Percentiles rank a stretch among this genome's conserved stretches.
These are phyloP conservation scores for Aricia agestis DNA, from an alignment of 1,140 invertebrate species.

Conservation along the genomic window DNA sequence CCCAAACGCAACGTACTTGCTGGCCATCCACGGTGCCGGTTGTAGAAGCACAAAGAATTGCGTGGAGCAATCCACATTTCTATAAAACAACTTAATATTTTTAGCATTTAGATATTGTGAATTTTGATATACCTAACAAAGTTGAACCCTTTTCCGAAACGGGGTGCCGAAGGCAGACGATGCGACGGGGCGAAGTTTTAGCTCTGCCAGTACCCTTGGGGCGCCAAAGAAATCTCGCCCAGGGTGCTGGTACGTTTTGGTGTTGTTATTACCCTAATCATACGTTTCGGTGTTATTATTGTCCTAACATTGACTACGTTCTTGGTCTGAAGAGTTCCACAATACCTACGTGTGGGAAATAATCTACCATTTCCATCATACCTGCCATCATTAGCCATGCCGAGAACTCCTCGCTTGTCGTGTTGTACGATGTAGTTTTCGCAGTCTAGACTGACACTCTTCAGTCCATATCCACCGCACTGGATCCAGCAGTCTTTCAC, in stretches of 20 bases:
- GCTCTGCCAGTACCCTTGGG: no score
- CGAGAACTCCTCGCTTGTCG: constrained; percentile 72
- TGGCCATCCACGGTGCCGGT: constrained; percentile 84
- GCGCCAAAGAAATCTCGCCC: no score
- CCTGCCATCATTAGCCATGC: constrained; percentile 75
- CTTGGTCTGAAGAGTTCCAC: no score
- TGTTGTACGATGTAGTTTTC: constrained; percentile 77
- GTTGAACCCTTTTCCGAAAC: no score
- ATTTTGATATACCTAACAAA: no score
- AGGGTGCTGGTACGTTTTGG: no score
- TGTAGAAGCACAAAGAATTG: constrained; percentile 89
- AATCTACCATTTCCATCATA: constrained; percentile 20
- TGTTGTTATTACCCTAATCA: no score
- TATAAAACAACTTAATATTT: constrained; percentile 28
- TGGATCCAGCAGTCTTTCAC: constrained; percentile 76
- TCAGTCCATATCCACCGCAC: constrained; percentile 67
- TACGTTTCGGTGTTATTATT: no score
- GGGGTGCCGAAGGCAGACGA: no score
- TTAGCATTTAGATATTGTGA: neutral
- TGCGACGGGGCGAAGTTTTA: no score
- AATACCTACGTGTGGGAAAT: no score
- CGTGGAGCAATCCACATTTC: constrained; percentile 79
- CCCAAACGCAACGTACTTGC: constrained; percentile 88
- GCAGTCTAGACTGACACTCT: constrained; percentile 56
- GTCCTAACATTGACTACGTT: no score